Conservation (phyloP, 2,113 vertebrate species). For the Notechis scutatus region DNA sequence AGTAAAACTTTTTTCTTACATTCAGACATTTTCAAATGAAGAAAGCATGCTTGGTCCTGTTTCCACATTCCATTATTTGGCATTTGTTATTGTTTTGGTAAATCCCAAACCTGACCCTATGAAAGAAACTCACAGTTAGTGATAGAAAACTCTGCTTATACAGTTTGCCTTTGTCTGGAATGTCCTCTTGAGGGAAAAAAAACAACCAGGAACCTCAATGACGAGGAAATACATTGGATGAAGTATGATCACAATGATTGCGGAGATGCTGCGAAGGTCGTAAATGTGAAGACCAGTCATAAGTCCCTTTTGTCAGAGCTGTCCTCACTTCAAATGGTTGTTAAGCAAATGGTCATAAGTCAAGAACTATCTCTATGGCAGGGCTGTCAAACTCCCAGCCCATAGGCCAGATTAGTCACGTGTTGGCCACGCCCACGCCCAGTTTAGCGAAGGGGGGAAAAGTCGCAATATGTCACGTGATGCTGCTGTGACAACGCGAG, state of each 20-base stretch:
- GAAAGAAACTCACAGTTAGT: neutral
- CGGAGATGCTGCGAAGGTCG: neutral
- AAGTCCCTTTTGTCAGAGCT: neutral
- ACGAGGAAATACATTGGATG: neutral
- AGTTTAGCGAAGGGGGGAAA: too few relatives aligned
- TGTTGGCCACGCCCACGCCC: too few relatives aligned
- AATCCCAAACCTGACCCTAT: neutral
- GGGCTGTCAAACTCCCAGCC: too few relatives aligned
- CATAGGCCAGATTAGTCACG: too few relatives aligned
- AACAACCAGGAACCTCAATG: neutral
- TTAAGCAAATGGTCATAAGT: neutral
- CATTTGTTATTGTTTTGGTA: neutral
- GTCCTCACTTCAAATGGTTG: neutral
- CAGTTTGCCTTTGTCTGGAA: neutral
- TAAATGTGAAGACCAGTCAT: neutral
- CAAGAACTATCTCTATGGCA: neutral
- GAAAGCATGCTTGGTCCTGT: slow-evolving; percentile 8
- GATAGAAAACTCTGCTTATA: neutral
- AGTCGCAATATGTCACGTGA: too few relatives aligned
- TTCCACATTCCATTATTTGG: neutral
- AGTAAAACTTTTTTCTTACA: slow-evolving; percentile 20
- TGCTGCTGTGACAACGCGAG: too few relatives aligned
- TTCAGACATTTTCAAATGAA: slow-evolving; percentile 28
- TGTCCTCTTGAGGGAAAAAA: neutral
- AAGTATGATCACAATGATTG: neutral